These are phyloP conservation scores for Hiodon alosoides DNA, from an alignment of 2,113 vertebrate species.

Conservation along the genomic window DNA sequence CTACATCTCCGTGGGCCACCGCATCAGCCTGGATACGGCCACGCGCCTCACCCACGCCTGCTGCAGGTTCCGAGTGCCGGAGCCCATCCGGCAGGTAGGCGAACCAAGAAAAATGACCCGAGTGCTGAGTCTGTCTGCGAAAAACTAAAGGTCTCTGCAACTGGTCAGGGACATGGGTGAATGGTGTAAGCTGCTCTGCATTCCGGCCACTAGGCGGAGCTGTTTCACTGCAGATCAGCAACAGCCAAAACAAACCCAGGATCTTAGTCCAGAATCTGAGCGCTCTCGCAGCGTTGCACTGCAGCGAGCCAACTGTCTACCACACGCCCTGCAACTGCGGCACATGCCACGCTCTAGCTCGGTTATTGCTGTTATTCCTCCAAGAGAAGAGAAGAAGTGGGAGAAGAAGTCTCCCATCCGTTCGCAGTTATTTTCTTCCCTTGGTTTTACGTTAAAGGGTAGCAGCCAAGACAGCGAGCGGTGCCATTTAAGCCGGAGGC, in stretches of 20 bases:
- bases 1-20: constrained; percentile 85
- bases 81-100: constrained; percentile 89
- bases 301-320: constrained; percentile 26
- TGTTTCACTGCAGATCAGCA: constrained; percentile 42
- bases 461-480: neutral
- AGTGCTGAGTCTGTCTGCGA: too few species aligned
- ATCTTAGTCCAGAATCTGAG: neutral
- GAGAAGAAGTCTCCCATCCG: neutral
- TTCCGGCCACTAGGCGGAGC: constrained; percentile 50
- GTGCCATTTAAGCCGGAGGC: constrained; percentile 30
- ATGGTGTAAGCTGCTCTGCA: neutral
- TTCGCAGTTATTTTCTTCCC: neutral
- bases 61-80: constrained; percentile 78
- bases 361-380: neutral
- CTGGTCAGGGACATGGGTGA: too few species aligned
- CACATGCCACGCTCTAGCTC: neutral
- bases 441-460: too few species aligned
- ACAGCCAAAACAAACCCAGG: neutral
- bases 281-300: constrained; percentile 12
- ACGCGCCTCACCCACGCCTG: constrained; percentile 72
- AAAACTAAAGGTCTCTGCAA: too few species aligned
- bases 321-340: constrained; percentile 32
- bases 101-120: neutral
- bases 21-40: constrained; percentile 72
- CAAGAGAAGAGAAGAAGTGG: neutral